phyloP scores from a whole-genome alignment of 2,888 invertebrate species.

The Lymantria dispar region DNA sequence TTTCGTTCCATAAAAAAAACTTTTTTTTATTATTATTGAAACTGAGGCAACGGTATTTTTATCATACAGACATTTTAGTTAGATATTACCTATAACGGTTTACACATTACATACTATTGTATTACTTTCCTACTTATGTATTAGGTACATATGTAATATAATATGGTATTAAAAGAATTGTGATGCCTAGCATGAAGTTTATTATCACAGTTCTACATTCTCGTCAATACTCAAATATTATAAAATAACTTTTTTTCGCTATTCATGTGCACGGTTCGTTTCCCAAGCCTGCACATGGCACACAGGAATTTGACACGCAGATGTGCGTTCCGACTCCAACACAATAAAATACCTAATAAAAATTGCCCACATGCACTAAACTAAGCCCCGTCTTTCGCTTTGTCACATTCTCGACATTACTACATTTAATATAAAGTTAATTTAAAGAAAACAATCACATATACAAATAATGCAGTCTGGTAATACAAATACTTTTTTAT shows the following conservation, averaged over 20 bases:
- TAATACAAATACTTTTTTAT: not conserved
- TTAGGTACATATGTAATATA: too few species aligned
- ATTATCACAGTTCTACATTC: not conserved
- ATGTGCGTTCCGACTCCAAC: slow-evolving; percentile 70
- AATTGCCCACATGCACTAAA: slow-evolving; percentile 49
- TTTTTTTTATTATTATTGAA: too few species aligned
- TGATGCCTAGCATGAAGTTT: too few species aligned
- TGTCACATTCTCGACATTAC: slow-evolving; percentile 8
- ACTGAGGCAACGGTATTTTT: too few species aligned
- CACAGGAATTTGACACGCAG: slow-evolving; percentile 80
- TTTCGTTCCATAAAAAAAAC: too few species aligned
- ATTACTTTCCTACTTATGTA: too few species aligned
- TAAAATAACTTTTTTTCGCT: slow-evolving; percentile 43
- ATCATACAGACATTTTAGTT: too few species aligned
- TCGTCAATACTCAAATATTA: slow-evolving; percentile 10
- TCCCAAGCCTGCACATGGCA: slow-evolving; percentile 79
- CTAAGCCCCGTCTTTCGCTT: slow-evolving; percentile 16
- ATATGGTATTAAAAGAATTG: too few species aligned
- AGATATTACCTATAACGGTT: too few species aligned
- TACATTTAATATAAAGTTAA: slow-evolving; percentile 1
- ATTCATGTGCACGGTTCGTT: slow-evolving; percentile 68
- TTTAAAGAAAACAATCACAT: not conserved
- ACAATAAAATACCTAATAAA: slow-evolving; percentile 74
- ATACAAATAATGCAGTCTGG: not conserved
- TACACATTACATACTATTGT: too few species aligned